phyloP scores from a whole-genome alignment of 2,113 vertebrate species.

The Glaucidium brasilianum region DNA sequence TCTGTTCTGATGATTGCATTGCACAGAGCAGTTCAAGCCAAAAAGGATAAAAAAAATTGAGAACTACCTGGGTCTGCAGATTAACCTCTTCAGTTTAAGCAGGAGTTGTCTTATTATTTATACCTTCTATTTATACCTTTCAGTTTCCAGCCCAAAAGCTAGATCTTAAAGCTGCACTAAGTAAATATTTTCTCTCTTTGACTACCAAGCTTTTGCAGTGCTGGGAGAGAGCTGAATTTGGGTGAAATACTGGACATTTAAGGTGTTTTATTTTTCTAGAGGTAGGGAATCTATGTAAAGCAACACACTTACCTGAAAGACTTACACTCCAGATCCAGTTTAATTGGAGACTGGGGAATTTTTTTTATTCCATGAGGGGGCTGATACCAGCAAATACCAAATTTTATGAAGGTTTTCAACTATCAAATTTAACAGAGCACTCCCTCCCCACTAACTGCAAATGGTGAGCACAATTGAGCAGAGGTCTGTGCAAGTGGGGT shows the following conservation, averaged over 20 bases:
- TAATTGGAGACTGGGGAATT: neutral
- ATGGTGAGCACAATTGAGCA: neutral
- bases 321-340: neutral
- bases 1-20: neutral
- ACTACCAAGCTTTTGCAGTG: neutral
- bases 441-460: neutral
- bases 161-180: neutral
- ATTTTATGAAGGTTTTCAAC: neutral
- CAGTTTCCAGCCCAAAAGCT: neutral
- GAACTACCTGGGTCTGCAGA: neutral
- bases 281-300: neutral
- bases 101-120: neutral
- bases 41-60: neutral
- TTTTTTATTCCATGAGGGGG: neutral
- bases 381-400: neutral
- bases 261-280: neutral
- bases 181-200: neutral
- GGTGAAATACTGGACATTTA: neutral
- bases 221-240: neutral
- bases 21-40: neutral
- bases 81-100: neutral
- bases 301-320: neutral
- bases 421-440: neutral
- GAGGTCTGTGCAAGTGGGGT: neutral
- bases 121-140: neutral